Evolutionary conservation across 2,888 invertebrate genomes (phyloP).

Genomic region (Rhingia campestris): DNA sequence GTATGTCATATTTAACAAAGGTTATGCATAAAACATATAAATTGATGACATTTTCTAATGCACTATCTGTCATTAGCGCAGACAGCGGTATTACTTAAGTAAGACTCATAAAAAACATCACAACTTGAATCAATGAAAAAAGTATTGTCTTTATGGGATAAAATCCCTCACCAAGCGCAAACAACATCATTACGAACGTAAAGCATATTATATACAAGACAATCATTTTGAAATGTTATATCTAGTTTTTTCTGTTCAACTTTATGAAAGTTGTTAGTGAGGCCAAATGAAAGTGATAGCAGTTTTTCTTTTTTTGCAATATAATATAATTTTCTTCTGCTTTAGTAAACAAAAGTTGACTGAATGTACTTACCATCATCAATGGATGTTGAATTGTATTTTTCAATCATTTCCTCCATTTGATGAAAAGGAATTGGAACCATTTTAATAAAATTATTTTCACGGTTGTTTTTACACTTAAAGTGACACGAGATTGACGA

Average conservation of each 20-base stretch:
- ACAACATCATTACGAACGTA: constrained; percentile 30
- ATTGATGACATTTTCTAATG: not conserved
- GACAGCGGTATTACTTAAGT: not conserved
- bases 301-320: constrained; percentile 7
- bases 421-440: constrained; percentile 16
- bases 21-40: not conserved
- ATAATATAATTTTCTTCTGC: constrained; percentile 30
- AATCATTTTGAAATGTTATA: constrained; percentile 22
- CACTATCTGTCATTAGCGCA: too few relatives aligned
- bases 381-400: constrained; percentile 11
- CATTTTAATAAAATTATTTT: constrained; percentile 5
- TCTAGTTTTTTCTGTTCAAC: constrained; percentile 26
- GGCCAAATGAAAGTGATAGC: constrained; percentile 62
- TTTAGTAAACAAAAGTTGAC: not conserved
- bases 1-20: not conserved
- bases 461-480: not conserved
- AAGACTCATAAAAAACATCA: constrained; percentile 20
- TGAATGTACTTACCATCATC: constrained; percentile 2
- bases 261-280: constrained; percentile 56
- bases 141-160: constrained; percentile 18
- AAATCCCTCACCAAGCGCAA: constrained; percentile 17
- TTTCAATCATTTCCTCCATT: constrained; percentile 14
- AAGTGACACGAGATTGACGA: not conserved
- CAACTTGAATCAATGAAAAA: constrained; percentile 44
- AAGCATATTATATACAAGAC: too few relatives aligned